Base-by-base conservation (phyloP, 2,888 invertebrate genomes). In the Eupithecia subumbrata region DNA sequence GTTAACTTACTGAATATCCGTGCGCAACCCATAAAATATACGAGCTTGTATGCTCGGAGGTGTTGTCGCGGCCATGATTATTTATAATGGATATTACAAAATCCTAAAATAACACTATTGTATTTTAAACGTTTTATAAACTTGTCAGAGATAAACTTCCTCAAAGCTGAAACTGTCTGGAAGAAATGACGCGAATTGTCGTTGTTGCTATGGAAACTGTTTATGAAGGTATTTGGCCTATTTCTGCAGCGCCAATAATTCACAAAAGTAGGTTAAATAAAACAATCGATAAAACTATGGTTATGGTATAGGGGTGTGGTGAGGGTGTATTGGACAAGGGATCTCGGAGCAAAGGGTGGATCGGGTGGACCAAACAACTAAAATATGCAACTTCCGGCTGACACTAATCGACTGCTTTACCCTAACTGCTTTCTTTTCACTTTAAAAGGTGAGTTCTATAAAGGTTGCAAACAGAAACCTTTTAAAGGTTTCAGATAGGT, bases 11-110 rank as follows among this genome's bases (percentile, higher is more conserved):
- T 92, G 88, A 82, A 95, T 95, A 79, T 96, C 95, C 22, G 96
- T 96, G 73, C 95, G 95, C 34, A 97, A 89, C 5, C 97, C 97
- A 81, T 96, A 96, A 84, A 96, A 95, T 81, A 96, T 91, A 73
- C 95, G 92, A 1, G 96, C 96, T 78, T 96, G 95, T 77, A 97
- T 89, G 82, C 94, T 90, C 30, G 96, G 95, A 75, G 90, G 89
- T 74, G 94, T 88, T n/a, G 84, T 81, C 22, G 80, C 78, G 30
- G 91, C 87, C 93, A 94, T 93, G 75, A 78, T 85, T 45, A 60
- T 76, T 81, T 81, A 76, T 73, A 76, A 72, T 74, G 76, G 79
- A 80, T 68, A 37, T 18, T 67, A 85, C 80, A 80, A 80, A 76
- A 76, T 82, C 79, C 78, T 83, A 84, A 82, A 84, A 82, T 81